Base-by-base conservation (phyloP, 2,888 invertebrate genomes). In the Therioaphis trifolii region DNA sequence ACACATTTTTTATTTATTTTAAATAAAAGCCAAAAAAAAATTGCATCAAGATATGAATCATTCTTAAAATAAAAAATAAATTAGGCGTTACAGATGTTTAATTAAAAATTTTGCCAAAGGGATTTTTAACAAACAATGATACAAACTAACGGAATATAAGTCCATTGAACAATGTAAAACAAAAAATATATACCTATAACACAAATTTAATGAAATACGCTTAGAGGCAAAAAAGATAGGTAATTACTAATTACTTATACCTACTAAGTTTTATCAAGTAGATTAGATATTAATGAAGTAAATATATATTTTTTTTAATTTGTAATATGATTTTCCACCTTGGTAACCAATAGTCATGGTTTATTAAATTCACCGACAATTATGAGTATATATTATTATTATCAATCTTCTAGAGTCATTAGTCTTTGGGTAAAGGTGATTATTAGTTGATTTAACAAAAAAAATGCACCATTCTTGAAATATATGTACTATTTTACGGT, bases 31-130 rank as follows among this genome's bases (percentile, higher is more conserved):
- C n/a, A 61, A 46, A n/a, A 40, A n/a, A 72, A 52, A 52, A 72
- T 29, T 11, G 29, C 27, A 49, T n/a, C 49, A 11, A 61, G 12
- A 55, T 0, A 55, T 55, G 29, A 12, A 15, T 75, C 24, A 43
- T 75, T 75, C 24, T 29, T 2, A 18, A 43, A 24, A 40, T 55
- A 75, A 21, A 75, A 43, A 75, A 75, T 5, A 61, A 61, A 61
- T n/a, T n/a, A n/a, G 61, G 11, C 43, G 11, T 15, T 40, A 75
- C 61, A 63, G 15, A 49, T 14, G 46, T 14, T n/a, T 76, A 61
- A 76, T 61, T 76, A 76, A 77, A 61, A 76, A 76, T 63, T 46
- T 12, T 49, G 9, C n/a, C 63, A 46, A 49, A n/a, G 49, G 49
- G 63, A 29, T 29, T 76, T 76, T 49, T 63, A 9, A 49, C 29